Base-by-base conservation (phyloP, 2,113 vertebrate species). In the Hassar affinis region DNA sequence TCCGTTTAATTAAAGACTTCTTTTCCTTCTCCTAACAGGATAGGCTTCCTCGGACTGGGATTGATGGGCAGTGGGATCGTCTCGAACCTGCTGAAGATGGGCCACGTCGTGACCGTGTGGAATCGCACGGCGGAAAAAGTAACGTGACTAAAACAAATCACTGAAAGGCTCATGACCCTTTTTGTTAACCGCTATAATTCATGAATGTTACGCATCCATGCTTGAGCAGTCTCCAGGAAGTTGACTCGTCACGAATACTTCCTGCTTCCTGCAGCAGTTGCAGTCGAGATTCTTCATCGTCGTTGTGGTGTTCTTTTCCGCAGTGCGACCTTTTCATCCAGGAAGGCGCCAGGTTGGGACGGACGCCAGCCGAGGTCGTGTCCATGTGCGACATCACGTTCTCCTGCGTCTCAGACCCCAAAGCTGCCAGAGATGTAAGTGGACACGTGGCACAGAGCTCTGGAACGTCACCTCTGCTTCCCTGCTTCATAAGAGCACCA, bases 261-360 rank as follows among this genome's bases (percentile, higher is more conserved):
- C 27, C 61, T 33, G 61, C 12, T 30, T 14, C 14, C 1, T 3
- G 1, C 30, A 4, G 0, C 1, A 6, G 64, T 11, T 18, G 38
- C 17, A 0, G 12, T 61, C 1, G 59, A 59, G 33, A 8, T 9
- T 68, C 18, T 9, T n/a, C 38, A 5, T n/a, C 22, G 47, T 47
- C 2, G 0, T 25, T 9, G 1, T 64, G 11, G 3, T 64, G 12
- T 38, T 17, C 14, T 49, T 49, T 27, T 4, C 22, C n/a, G 11
- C 95, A 99, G 98, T 99, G 98, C 89, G 98, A 99, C 94, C 92
- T 98, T 91, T 99, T 99, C 94, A 96, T 98, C 93, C 98, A 99
- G 92, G 98, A 99, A 89, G 98, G 98, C 7, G 98, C 98, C 86
- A 91, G 96, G 80, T 94, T 99, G 89, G 98, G 98, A 88, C 95